phyloP scores from a whole-genome alignment of 2,797 vertebrate genomes.

The Acanthurus leucopareius region DNA sequence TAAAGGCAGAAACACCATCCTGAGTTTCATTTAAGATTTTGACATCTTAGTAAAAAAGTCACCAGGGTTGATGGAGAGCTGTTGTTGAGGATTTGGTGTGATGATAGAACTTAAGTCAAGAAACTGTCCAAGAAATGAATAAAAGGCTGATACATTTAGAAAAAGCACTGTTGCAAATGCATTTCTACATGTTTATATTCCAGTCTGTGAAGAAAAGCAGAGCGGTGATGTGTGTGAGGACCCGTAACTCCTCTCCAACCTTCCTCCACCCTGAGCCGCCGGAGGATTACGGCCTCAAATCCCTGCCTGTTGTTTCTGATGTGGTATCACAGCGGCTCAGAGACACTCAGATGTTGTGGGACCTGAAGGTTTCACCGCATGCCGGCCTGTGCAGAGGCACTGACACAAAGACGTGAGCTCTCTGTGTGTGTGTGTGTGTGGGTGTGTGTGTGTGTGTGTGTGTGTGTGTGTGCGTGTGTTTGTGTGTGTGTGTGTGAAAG shows the following conservation, averaged over 20 bases:
- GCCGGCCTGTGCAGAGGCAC: slow-evolving; percentile 4
- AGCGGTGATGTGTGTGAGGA: neutral
- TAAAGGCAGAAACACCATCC: too few relatives aligned
- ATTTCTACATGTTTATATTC: neutral
- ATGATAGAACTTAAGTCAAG: too few relatives aligned
- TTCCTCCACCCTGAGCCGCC: slow-evolving; percentile 1
- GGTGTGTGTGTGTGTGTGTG: slow-evolving; percentile 20
- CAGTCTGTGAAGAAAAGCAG: neutral
- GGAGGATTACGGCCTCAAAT: slow-evolving; percentile 49
- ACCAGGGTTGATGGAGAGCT: too few relatives aligned
- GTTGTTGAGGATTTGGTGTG: neutral
- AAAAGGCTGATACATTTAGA: neutral
- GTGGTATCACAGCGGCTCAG: slow-evolving; percentile 11
- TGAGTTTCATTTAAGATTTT: too few relatives aligned
- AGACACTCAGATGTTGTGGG: slow-evolving; percentile 34
- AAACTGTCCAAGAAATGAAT: neutral
- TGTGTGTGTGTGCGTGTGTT: slow-evolving; percentile 10
- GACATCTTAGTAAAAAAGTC: too few relatives aligned
- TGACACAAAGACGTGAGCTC: slow-evolving; percentile 30
- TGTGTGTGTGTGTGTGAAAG: neutral
- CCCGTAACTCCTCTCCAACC: slow-evolving; percentile 14
- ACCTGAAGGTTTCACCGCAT: slow-evolving; percentile 37
- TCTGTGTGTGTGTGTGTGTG: slow-evolving; percentile 17
- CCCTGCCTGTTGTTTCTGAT: slow-evolving; percentile 48
- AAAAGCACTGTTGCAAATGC: neutral